phyloP scores from a whole-genome alignment of 2,113 vertebrate species.

The Gobiocypris rarus region DNA sequence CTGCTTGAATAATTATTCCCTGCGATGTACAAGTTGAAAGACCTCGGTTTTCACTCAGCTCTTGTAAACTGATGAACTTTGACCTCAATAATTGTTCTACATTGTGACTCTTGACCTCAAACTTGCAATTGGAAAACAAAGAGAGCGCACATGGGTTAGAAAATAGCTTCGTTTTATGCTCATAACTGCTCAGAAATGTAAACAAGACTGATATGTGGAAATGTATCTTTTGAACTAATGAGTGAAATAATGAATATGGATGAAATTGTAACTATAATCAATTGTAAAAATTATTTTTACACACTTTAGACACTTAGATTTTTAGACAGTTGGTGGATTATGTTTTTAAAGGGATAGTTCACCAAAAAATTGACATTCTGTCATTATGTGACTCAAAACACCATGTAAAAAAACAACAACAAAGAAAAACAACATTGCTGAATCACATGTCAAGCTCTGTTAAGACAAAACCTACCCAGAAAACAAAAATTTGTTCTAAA shows the following conservation, averaged over 20 bases:
- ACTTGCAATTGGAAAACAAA: constrained; percentile 62
- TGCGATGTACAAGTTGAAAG: constrained; percentile 19
- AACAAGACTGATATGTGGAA: neutral
- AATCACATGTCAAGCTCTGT: too few species aligned
- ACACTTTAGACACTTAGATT: too few species aligned
- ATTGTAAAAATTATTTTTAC: neutral
- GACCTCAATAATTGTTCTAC: constrained; percentile 70
- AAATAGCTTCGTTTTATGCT: constrained; percentile 7
- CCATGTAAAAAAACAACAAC: neutral
- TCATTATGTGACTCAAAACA: neutral
- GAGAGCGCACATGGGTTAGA: neutral
- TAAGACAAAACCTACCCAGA: too few species aligned
- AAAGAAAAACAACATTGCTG: too few species aligned
- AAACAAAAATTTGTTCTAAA: too few species aligned
- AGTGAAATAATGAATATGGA: constrained; percentile 9
- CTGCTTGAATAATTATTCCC: constrained; percentile 40
- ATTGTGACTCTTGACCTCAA: constrained; percentile 66
- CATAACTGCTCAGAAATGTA: constrained; percentile 23
- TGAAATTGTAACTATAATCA: neutral
- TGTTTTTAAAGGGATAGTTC: neutral
- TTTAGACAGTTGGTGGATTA: neutral
- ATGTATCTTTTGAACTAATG: neutral
- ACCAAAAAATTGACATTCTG: neutral
- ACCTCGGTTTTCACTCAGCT: constrained; percentile 37
- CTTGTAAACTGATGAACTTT: constrained; percentile 56